These are phyloP conservation scores for Cydia strobilella DNA, from an alignment of 1,140 invertebrate genomes.

Conservation along the genomic window DNA sequence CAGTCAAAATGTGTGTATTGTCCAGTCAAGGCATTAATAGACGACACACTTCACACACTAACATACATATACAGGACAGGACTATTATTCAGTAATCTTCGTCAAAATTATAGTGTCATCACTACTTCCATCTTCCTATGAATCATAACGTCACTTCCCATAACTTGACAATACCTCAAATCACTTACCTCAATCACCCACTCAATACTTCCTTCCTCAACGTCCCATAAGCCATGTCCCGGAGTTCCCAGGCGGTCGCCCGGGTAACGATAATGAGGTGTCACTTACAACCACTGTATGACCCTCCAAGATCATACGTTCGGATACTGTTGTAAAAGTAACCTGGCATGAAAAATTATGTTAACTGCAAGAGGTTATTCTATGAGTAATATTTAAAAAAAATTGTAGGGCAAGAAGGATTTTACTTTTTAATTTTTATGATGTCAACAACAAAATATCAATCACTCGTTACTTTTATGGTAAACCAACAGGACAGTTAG, in stretches of 20 bases:
- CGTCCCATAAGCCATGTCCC: constrained; percentile 64
- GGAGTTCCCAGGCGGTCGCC: constrained; percentile 63
- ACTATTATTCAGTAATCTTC: neutral
- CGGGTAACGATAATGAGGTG: constrained; percentile 68
- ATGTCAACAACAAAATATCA: too few relatives aligned
- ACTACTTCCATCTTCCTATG: neutral
- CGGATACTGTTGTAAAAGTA: constrained; percentile 47
- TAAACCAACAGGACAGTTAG: too few relatives aligned
- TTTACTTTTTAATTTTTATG: too few relatives aligned
- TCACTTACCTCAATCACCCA: constrained; percentile 12
- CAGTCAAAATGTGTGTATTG: too few relatives aligned
- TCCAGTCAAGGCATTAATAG: too few relatives aligned
- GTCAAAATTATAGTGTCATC: neutral
- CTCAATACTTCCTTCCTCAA: constrained; percentile 7
- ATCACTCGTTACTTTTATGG: too few relatives aligned
- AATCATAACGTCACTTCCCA: constrained; percentile 1
- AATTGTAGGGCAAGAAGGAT: too few relatives aligned
- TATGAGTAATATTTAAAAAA: too few relatives aligned
- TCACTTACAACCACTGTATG: constrained; percentile 65
- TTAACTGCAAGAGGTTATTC: neutral
- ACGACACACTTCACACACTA: too few relatives aligned
- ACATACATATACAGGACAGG: too few relatives aligned
- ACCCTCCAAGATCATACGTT: constrained; percentile 58
- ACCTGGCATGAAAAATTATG: constrained; percentile 26
- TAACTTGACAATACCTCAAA: constrained; percentile 11